Percentiles rank a stretch among this genome's conserved stretches.
phyloP scores from a whole-genome alignment of 2,888 invertebrate species.

The Oligia latruncula region DNA sequence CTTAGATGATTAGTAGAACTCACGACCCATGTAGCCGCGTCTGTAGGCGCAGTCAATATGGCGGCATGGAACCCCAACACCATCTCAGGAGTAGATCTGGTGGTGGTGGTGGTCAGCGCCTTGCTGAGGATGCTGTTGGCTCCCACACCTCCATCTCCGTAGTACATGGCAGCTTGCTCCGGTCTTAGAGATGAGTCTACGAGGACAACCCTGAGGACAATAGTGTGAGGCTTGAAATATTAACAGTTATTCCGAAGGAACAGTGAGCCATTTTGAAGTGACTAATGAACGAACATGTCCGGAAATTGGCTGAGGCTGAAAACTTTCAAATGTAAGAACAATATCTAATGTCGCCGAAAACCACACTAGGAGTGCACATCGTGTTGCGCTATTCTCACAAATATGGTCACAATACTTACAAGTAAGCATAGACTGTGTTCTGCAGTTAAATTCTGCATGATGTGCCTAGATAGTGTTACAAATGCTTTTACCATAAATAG shows the following conservation, averaged over 20 bases:
- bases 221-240: not conserved
- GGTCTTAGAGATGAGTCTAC: constrained; percentile 77
- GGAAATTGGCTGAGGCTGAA: not conserved
- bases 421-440: too few relatives aligned
- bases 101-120: constrained; percentile 68
- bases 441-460: not conserved
- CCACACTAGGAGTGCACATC: not conserved
- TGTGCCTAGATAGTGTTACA: too few relatives aligned
- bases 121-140: constrained; percentile 81
- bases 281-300: not conserved
- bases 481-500: too few relatives aligned
- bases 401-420: not conserved
- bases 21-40: constrained; percentile 82
- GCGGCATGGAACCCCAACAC: constrained; percentile 78
- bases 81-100: constrained; percentile 74
- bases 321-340: not conserved
- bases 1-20: constrained; percentile 56
- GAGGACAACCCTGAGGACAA: constrained; percentile 78
- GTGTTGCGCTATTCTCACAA: not conserved
- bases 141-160: constrained; percentile 78
- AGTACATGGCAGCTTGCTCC: constrained; percentile 76
- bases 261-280: not conserved
- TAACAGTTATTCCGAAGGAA: not conserved
- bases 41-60: constrained; percentile 77
- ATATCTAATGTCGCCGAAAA: not conserved